These are phyloP conservation scores for Mionectes macconnelli DNA, from an alignment of 2,113 vertebrate species.

Conservation along the genomic window DNA sequence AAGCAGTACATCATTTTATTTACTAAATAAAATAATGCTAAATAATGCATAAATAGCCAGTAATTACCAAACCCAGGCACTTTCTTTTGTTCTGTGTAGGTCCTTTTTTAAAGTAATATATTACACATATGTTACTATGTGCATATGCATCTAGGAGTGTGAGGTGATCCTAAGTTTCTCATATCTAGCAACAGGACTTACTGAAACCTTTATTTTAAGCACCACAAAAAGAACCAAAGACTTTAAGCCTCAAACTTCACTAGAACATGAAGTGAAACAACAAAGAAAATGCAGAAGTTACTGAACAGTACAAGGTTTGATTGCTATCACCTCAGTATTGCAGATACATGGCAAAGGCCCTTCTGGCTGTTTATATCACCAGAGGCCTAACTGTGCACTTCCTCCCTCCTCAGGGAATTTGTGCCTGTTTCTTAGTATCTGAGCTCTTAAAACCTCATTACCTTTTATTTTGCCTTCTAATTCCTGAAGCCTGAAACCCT, in stretches of 20 bases:
- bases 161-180: background rate
- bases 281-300: background rate
- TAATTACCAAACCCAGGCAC: background rate
- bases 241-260: background rate
- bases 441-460: background rate
- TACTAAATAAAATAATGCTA: background rate
- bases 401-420: background rate
- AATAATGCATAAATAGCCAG: background rate
- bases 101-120: background rate
- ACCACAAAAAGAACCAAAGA: background rate
- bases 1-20: background rate
- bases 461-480: background rate
- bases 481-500: background rate
- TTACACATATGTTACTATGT: rapidly evolving
- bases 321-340: background rate
- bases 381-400: background rate
- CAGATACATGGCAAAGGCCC: background rate
- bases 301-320: background rate
- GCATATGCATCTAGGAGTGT: background rate
- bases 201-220: background rate
- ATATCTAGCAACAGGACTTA: background rate
- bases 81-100: background rate
- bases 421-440: background rate
- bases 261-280: background rate
- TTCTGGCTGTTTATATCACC: background rate